phyloP scores from a whole-genome alignment of 2,113 vertebrate genomes.

The Pardalotus punctatus region DNA sequence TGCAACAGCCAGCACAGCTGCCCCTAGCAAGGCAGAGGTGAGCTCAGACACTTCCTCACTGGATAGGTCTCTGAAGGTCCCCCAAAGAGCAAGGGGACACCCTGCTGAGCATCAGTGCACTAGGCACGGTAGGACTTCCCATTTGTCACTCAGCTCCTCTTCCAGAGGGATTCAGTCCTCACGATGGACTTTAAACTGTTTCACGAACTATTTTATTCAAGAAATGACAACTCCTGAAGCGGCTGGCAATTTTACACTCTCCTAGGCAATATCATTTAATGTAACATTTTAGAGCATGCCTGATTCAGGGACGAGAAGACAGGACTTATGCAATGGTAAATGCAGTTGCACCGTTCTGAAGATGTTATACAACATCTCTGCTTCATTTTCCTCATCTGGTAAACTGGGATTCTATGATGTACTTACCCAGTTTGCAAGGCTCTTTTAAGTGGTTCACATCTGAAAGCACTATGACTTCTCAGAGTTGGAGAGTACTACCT shows the following conservation, averaged over 20 bases:
- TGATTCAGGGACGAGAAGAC: background rate
- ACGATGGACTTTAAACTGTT: background rate
- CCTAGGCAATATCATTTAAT: background rate
- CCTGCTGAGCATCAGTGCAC: fast-evolving
- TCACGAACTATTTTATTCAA: background rate
- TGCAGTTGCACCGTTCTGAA: fast-evolving
- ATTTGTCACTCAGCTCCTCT: background rate
- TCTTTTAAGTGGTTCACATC: background rate
- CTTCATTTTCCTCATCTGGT: background rate
- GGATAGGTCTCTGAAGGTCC: background rate
- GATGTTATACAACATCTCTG: background rate
- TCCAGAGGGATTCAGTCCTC: background rate
- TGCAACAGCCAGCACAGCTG: background rate
- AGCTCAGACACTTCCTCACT: background rate
- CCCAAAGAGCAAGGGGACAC: background rate
- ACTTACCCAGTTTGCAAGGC: background rate
- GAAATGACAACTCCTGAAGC: background rate
- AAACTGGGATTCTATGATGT: background rate
- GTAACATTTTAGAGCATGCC: fast-evolving
- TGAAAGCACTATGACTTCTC: background rate
- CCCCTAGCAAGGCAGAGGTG: background rate
- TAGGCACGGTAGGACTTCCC: no score
- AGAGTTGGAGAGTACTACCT: background rate
- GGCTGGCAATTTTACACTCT: background rate
- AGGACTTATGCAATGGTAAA: background rate